phyloP scores from a whole-genome alignment of 2,113 vertebrate genomes.

The Chloropsis hardwickii region DNA sequence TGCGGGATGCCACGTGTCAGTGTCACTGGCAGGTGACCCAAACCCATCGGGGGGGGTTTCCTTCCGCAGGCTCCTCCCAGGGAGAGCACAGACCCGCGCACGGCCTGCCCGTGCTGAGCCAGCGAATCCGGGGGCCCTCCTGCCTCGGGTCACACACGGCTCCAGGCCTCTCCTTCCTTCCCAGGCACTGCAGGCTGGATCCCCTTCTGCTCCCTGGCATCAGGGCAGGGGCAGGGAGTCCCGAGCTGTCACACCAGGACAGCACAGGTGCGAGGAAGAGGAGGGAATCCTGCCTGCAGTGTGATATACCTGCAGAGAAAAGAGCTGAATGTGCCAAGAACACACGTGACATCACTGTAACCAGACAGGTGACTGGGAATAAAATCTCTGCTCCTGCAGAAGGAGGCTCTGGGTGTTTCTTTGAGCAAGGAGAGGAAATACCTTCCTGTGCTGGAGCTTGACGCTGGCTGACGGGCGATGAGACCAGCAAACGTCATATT shows the following conservation, averaged over 20 bases:
- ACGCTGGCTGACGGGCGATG: not conserved
- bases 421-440: not conserved
- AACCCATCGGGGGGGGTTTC: not conserved
- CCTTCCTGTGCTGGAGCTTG: not conserved
- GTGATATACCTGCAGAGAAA: not conserved
- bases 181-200: not conserved
- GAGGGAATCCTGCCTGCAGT: not conserved
- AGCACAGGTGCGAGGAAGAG: rapidly evolving
- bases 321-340: not conserved
- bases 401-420: not conserved
- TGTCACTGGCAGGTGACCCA: not conserved
- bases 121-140: not conserved
- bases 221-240: not conserved
- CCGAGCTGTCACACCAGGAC: not conserved
- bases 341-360: rapidly evolving
- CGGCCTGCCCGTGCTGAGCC: not conserved
- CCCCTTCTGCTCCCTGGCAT: not conserved
- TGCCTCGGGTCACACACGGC: not conserved
- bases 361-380: not conserved
- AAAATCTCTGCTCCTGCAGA: not conserved
- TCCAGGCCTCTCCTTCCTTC: not conserved
- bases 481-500: not conserved
- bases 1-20: not conserved
- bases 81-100: not conserved
- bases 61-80: not conserved